Evolutionary conservation across 2,888 invertebrate species (phyloP), one percentile per base, ranked within the genome.

Genomic region (Drosophila fungiperda): DNA sequence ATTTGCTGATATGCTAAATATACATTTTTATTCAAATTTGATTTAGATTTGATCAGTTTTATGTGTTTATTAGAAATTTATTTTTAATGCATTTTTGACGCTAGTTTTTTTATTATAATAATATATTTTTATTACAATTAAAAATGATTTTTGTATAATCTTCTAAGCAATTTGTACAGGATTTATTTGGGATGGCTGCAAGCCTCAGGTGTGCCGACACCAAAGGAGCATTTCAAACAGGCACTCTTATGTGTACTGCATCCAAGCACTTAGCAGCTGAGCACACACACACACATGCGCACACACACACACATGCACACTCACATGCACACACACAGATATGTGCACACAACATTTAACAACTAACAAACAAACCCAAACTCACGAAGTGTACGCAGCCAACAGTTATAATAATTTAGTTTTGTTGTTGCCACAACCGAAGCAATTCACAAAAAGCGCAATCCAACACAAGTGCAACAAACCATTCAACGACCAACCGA

Each of bases 381-480:
- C 74, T 54, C 71, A 42, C 12, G 32, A 12, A 55, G 78, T 71
- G 63, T 60, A 33, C 52, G 48, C 50, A 65, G 76, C 69, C 59
- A 73, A 82, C 65, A 68, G 80, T 80, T 70, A 71, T 71, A 78
- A 73, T 80, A 76, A 81, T 86, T 81, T 74, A 74, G 83, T 79
- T 82, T 79, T 68, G 74, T 73, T 73, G 68, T 40, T 55, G 80
- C 80, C 67, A 65, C 69, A 68, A 80, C 67, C 64, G 61, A 58
- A 58, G 80, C 72, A 64, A 67, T 57, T 80, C 71, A 78, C 75
- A 73, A 87, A 87, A 87, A 87, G 78, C 78, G 78, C 86, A 78
- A 76, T 78, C 61, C 62, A 80, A 68, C 63, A 68, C 62, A 63
- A 67, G 67, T 73, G 67, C 65, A 54, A 26, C 61, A 12, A 45